Evolutionary conservation across 2,888 invertebrate species (phyloP), one percentile per base, ranked within the genome.

Genomic region (Nemoura dubitans): DNA sequence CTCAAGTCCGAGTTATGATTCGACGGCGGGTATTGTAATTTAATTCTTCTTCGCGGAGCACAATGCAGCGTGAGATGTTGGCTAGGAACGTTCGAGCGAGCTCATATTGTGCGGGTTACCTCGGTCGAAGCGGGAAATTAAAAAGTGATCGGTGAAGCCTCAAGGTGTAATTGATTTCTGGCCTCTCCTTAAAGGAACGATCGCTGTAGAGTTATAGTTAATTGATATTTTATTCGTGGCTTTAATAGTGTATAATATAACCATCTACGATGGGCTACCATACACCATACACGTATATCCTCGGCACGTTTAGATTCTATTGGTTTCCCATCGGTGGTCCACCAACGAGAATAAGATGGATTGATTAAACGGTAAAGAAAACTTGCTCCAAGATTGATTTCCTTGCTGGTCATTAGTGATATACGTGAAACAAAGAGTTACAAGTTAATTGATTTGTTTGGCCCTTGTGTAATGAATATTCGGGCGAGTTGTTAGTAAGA

Each of bases 371-470:
- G 84, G 27, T 84, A 59, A 59, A 59, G 21, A 59, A 27, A 84
- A 76, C 84, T 84, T 16, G 59, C 43, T 43, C 43, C 25, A 26
- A 83, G 76, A 59, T 43, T 84, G 84, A 59, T 84, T 84, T 84
- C 29, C 84, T 76, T 76, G n/a, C 81, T 29, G 28, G 81, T 84
- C 84, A 84, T 84, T 84, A 43, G 84, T 59, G 76, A 27, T 26
- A 84, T 76, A 30, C 84, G 26, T 28, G n/a, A 28, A 30, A 81
- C 30, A 76, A 76, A 76, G 14, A 76, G 28, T 59, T 59, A 84
- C 84, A 76, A 84, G 84, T 84, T 84, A 84, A 84, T 84, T 84
- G 59, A 76, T 84, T 43, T 84, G 59, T 76, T 43, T 83, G 82
- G 10, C 26, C 26, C 7, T 27, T 78, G 27, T 28, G 78, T 78